Evolutionary conservation across 2,797 vertebrate species (phyloP).

Genomic region (Enteromius treurensis): DNA sequence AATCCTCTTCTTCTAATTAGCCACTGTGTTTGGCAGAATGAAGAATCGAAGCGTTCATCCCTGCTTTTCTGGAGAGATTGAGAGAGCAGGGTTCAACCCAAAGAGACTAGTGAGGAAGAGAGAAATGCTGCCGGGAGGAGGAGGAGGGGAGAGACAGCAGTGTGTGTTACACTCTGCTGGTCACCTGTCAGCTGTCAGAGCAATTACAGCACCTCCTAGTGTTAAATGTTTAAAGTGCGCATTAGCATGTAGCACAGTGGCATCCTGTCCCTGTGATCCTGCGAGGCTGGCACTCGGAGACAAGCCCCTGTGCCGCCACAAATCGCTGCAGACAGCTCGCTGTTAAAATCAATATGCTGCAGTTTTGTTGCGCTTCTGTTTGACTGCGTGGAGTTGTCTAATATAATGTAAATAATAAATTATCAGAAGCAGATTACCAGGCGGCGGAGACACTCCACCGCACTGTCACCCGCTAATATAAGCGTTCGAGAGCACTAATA

Average conservation of each 20-base stretch:
- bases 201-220: conserved; percentile 74
- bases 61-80: conserved; percentile 58
- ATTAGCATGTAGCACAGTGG: conserved; percentile 65
- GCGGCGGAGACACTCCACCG: conserved; percentile 61
- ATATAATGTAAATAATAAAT: conserved; percentile 80
- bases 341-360: conserved; percentile 72
- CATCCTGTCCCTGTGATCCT: conserved; percentile 70
- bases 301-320: conserved; percentile 54
- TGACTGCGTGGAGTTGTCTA: conserved; percentile 71
- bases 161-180: conserved; percentile 57
- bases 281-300: conserved; percentile 53
- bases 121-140: neutral
- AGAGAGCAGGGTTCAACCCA: conserved; percentile 50
- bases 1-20: conserved; percentile 57
- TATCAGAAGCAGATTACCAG: conserved; percentile 63
- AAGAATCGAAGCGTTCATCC: conserved; percentile 18
- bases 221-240: conserved; percentile 75
- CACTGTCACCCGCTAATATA: conserved; percentile 45
- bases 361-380: conserved; percentile 75
- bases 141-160: conserved; percentile 10
- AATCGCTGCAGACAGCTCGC: conserved; percentile 57
- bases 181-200: conserved; percentile 79
- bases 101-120: conserved; percentile 12
- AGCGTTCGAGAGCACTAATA: conserved; percentile 30
- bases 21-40: conserved; percentile 40